These are phyloP conservation scores for Falco cherrug DNA, from an alignment of 2,797 vertebrate genomes.

Conservation along the genomic window DNA sequence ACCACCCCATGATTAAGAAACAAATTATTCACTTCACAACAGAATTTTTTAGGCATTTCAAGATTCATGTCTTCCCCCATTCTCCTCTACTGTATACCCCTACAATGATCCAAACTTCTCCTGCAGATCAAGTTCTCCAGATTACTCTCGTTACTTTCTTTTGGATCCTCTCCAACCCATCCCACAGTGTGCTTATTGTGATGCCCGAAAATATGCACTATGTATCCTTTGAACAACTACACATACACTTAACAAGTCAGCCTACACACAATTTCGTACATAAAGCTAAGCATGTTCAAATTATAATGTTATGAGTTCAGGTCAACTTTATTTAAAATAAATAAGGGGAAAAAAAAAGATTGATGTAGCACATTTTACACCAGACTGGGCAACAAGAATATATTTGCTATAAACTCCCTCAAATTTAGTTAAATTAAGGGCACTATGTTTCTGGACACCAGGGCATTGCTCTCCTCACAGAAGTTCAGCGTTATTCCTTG, in stretches of 20 bases:
- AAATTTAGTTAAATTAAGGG: background rate
- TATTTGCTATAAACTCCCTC: background rate
- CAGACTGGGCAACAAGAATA: background rate
- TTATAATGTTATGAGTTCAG: background rate
- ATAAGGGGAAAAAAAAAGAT: background rate
- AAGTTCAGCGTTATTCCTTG: background rate
- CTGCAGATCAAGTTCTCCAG: background rate
- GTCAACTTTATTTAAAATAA: background rate
- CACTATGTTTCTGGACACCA: background rate
- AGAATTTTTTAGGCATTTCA: background rate
- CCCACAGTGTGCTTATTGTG: background rate
- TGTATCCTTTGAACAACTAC: background rate
- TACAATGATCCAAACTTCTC: background rate
- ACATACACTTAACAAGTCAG: constrained; percentile 13
- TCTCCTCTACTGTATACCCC: background rate
- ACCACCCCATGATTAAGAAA: background rate
- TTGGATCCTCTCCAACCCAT: constrained; percentile 32
- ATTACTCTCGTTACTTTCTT: background rate
- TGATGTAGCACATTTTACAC: background rate
- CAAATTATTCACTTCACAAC: background rate
- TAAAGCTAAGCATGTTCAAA: background rate
- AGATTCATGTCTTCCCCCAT: background rate
- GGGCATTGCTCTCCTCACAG: background rate
- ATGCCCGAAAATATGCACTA: background rate
- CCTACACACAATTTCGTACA: background rate